Percentiles rank a stretch among this genome's conserved stretches.
Evolutionary conservation across 2,888 invertebrate genomes (phyloP).

Genomic region (Campoplex nolae): DNA sequence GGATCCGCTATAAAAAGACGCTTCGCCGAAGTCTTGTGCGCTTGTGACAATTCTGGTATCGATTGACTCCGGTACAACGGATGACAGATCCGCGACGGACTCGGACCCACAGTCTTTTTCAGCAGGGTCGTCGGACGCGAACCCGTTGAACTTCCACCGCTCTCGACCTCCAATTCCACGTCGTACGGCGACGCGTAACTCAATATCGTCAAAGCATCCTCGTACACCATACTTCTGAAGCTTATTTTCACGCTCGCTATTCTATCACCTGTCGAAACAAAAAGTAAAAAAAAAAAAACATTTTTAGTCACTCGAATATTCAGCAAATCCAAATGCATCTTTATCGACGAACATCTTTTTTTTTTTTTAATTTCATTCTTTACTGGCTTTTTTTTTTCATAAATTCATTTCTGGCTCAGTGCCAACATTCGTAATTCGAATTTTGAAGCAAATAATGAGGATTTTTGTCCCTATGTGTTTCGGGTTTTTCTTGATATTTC

Average conservation of each 20-base stretch:
- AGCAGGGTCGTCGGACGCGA: constrained; percentile 84
- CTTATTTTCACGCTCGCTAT: constrained; percentile 94
- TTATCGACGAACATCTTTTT: too few species aligned
- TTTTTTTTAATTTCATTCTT: background rate
- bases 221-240: constrained; percentile 94
- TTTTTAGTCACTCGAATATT: background rate
- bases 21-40: constrained; percentile 82
- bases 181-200: constrained; percentile 97
- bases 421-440: too few species aligned
- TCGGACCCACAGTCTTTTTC: constrained; percentile 82
- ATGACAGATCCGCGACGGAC: constrained; percentile 87
- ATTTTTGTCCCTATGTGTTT: too few species aligned
- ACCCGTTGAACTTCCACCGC: constrained; percentile 80
- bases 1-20: constrained; percentile 84
- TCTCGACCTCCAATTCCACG: constrained; percentile 91
- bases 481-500: too few species aligned
- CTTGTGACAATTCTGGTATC: constrained; percentile 90
- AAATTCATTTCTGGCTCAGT: too few species aligned
- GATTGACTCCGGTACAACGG: constrained; percentile 92
- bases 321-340: background rate
- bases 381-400: too few species aligned
- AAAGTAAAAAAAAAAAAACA: background rate
- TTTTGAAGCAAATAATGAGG: too few species aligned
- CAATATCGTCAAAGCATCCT: constrained; percentile 95
- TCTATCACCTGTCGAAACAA: constrained; percentile 89